Conservation (phyloP, 2,797 vertebrate species). For the Acropternis orthonyx region DNA sequence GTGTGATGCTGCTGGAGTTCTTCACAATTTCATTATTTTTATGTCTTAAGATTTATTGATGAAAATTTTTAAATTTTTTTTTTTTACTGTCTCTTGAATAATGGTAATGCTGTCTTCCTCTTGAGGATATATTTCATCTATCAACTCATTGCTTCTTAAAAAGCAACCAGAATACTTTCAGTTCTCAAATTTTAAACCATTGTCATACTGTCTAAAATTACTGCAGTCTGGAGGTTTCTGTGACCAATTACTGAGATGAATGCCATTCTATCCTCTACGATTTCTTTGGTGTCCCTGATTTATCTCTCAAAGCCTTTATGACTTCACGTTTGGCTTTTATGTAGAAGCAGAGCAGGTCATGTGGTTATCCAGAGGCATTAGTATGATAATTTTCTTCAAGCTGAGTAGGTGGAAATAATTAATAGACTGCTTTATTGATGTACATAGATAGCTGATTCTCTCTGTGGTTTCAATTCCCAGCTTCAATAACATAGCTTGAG, state of each 20-base stretch:
- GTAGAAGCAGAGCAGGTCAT: conserved; percentile 35
- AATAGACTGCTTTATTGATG: conserved; percentile 79
- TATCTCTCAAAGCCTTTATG: conserved; percentile 27
- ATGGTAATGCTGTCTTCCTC: neutral
- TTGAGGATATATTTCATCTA: neutral
- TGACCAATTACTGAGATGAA: conserved; percentile 31
- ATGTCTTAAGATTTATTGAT: neutral
- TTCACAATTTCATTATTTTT: neutral
- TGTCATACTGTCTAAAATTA: neutral
- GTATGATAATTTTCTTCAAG: conserved; percentile 65
- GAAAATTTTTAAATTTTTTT: neutral
- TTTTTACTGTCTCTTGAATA: neutral
- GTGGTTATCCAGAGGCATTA: conserved; percentile 65
- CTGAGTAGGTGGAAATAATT: conserved; percentile 77
- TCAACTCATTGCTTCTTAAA: neutral
- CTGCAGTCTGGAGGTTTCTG: conserved; percentile 7
- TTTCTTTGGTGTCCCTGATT: conserved; percentile 12
- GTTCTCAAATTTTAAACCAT: neutral
- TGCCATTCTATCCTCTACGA: neutral
- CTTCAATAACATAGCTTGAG: conserved; percentile 76
- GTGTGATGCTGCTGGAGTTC: neutral
- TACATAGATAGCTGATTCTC: conserved; percentile 63
- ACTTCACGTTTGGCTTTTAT: conserved; percentile 52
- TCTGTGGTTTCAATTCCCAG: conserved; percentile 71
- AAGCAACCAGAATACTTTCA: neutral